These are phyloP conservation scores for Anaspis maculata DNA, from an alignment of 2,888 invertebrate genomes.

Conservation along the genomic window DNA sequence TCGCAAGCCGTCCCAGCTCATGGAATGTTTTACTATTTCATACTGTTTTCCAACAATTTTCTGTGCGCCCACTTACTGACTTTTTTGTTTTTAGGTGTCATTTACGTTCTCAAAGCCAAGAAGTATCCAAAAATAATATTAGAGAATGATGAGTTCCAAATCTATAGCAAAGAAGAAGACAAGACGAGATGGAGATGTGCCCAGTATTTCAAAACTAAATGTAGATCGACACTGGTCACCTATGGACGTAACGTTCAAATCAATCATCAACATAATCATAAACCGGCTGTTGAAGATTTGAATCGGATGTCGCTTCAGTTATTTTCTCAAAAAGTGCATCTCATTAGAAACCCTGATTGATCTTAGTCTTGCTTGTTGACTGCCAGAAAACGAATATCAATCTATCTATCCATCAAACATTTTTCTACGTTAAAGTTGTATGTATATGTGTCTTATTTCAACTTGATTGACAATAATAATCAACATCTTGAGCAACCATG, in stretches of 20 bases:
- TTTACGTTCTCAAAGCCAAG: constrained; percentile 22
- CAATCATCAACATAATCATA: constrained; percentile 7
- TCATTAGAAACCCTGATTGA: constrained; percentile 7
- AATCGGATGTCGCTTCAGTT: too few relatives aligned
- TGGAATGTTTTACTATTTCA: too few relatives aligned
- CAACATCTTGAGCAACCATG: too few relatives aligned
- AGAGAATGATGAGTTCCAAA: constrained; percentile 19
- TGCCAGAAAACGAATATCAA: too few relatives aligned
- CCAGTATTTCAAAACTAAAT: constrained; percentile 12
- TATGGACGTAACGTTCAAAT: constrained; percentile 12
- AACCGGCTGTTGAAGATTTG: not conserved
- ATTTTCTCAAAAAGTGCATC: constrained; percentile 8
- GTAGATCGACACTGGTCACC: constrained; percentile 6
- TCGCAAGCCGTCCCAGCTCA: not conserved
- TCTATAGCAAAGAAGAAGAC: constrained; percentile 15
- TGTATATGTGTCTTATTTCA: too few relatives aligned
- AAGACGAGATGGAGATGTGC: constrained; percentile 25
- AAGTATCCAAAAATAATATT: constrained; percentile 24
- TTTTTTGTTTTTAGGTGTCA: constrained; percentile 21
- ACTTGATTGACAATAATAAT: too few relatives aligned
- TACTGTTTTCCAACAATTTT: too few relatives aligned
- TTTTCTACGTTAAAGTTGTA: too few relatives aligned
- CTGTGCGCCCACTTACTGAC: too few relatives aligned
- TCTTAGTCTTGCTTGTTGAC: too few relatives aligned
- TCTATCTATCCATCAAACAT: too few relatives aligned